phyloP scores from a whole-genome alignment of 2,888 invertebrate genomes.

The Stomorhina lunata region DNA sequence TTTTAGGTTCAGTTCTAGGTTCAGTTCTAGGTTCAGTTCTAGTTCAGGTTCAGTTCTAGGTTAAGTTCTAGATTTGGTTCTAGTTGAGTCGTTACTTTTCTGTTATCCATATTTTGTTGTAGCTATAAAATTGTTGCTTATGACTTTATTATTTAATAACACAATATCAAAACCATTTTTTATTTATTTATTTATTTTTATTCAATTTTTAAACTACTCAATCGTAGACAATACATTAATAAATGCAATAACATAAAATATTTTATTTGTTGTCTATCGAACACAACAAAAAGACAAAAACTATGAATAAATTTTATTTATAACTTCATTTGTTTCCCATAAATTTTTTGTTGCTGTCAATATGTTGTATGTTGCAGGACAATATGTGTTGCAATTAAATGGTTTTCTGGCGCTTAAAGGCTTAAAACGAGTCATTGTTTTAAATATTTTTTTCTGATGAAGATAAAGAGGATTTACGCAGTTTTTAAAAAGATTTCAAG shows the following conservation, averaged over 20 bases:
- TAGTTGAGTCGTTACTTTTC: neutral
- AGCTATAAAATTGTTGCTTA: constrained; percentile 26
- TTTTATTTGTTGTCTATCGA: constrained; percentile 2
- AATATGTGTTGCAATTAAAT: too few species aligned
- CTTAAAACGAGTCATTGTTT: neutral
- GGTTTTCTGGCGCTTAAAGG: neutral
- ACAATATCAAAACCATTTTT: constrained; percentile 14
- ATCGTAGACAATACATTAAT: neutral
- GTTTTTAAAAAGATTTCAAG: neutral
- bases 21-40: too few species aligned
- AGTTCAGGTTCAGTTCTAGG: too few species aligned
- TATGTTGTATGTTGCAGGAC: neutral
- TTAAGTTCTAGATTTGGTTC: too few species aligned
- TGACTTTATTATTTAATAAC: constrained; percentile 33
- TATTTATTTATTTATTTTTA: constrained; percentile 13
- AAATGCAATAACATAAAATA: neutral
- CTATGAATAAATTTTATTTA: constrained; percentile 34
- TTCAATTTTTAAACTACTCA: neutral
- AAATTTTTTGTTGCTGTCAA: neutral
- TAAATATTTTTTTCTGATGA: neutral
- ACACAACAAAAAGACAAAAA: neutral
- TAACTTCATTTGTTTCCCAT: constrained; percentile 20
- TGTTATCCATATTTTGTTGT: neutral
- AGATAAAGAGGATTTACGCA: too few species aligned
- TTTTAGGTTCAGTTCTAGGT: too few species aligned